Evolutionary conservation across 2,888 invertebrate genomes (phyloP).

Genomic region (Melangyna quadrimaculata): DNA sequence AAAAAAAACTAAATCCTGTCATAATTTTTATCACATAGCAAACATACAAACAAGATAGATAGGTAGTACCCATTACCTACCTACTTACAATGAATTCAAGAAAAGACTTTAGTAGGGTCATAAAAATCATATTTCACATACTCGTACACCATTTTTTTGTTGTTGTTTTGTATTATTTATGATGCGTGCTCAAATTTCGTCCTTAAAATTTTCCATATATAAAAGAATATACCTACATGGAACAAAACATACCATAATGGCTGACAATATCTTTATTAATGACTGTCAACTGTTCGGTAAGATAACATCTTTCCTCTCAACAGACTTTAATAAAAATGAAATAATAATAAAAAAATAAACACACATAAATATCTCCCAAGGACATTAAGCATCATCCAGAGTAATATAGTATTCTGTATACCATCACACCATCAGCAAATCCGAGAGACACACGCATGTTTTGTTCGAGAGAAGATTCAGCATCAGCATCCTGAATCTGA

Average conservation of each 20-base stretch:
- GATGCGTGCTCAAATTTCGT: constrained; percentile 61
- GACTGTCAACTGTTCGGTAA: constrained; percentile 60
- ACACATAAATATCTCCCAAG: constrained; percentile 43
- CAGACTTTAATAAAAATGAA: constrained; percentile 3
- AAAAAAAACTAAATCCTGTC: constrained; percentile 8
- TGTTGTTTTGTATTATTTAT: constrained; percentile 47
- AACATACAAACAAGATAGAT: not conserved
- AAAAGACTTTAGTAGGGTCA: not conserved
- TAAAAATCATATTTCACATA: constrained; percentile 27
- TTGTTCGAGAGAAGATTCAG: constrained; percentile 10
- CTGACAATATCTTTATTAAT: constrained; percentile 71
- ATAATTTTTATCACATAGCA: not conserved
- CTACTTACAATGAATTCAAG: not conserved
- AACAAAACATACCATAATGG: constrained; percentile 58
- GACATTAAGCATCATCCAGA: constrained; percentile 32
- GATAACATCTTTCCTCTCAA: constrained; percentile 58
- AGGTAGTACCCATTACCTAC: too few relatives aligned
- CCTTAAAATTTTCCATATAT: constrained; percentile 37
- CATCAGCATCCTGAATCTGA: constrained; percentile 22
- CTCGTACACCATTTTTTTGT: not conserved
- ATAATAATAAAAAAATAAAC: constrained; percentile 22
- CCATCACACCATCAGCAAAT: not conserved
- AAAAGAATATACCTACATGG: not conserved
- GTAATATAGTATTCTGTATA: not conserved
- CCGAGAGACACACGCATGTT: constrained; percentile 39